Evolutionary conservation across 2,888 invertebrate species (phyloP).

Genomic region (Dolichopus griseipennis): DNA sequence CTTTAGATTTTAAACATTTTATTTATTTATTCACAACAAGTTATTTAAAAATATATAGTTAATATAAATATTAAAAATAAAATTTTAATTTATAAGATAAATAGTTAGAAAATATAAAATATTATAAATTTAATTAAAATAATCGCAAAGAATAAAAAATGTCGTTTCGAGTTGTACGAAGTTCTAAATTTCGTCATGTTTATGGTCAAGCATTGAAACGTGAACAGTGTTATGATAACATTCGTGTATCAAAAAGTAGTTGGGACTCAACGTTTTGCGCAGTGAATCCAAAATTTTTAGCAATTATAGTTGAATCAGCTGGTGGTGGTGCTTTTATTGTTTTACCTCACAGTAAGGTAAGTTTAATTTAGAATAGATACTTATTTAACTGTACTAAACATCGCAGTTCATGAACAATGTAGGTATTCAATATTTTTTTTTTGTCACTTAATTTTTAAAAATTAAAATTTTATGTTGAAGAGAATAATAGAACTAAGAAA

Average conservation of each 20-base stretch:
- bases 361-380: conserved; percentile 29
- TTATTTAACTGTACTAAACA: conserved; percentile 10
- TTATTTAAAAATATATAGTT: neutral
- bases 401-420: neutral
- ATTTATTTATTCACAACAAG: neutral
- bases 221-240: conserved; percentile 96
- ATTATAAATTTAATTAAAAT: conserved; percentile 14
- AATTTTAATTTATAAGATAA: neutral
- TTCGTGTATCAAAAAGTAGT: conserved; percentile 92
- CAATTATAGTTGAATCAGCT: conserved; percentile 93
- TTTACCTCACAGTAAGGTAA: conserved; percentile 83
- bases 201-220: conserved; percentile 77
- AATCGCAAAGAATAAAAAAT: conserved; percentile 47
- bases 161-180: conserved; percentile 95
- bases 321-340: conserved; percentile 95
- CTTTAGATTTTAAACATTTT: neutral
- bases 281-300: conserved; percentile 95
- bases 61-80: neutral
- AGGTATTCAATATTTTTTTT: too few relatives aligned
- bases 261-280: conserved; percentile 99
- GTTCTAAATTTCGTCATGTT: conserved; percentile 97
- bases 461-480: too few relatives aligned
- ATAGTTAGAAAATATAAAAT: conserved; percentile 17
- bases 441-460: too few relatives aligned
- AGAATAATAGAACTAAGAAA: too few relatives aligned